Percentiles rank a stretch among this genome's conserved stretches.
Conservation (phyloP, 2,888 invertebrate genomes). For the Pecten maximus region DNA sequence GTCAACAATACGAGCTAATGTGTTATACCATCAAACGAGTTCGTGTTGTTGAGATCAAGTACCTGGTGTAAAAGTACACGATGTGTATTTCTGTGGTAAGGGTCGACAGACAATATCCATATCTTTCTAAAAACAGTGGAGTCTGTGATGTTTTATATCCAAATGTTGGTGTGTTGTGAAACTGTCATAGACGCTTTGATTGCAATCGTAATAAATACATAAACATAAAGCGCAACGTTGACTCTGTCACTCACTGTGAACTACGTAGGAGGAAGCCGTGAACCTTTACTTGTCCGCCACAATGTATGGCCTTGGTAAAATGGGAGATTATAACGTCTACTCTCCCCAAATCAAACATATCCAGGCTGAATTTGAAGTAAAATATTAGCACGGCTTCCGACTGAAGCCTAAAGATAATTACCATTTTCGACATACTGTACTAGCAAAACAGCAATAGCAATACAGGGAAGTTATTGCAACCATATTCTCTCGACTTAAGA, state of each 20-base stretch:
- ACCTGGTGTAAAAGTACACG: background rate
- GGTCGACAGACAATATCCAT: background rate
- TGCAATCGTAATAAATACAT: background rate
- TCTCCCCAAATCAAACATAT: background rate
- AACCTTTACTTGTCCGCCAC: background rate
- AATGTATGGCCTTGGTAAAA: background rate
- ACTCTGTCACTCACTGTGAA: conserved; percentile 11
- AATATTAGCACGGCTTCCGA: too few relatives aligned
- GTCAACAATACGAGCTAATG: too few relatives aligned
- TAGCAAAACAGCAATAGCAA: too few relatives aligned
- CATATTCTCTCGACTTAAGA: too few relatives aligned
- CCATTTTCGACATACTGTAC: too few relatives aligned
- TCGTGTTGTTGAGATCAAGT: too few relatives aligned
- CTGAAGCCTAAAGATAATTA: too few relatives aligned
- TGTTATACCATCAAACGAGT: too few relatives aligned
- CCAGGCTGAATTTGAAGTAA: background rate
- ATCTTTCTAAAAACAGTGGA: background rate
- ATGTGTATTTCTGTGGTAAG: background rate
- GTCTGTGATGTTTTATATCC: background rate
- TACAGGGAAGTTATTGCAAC: too few relatives aligned
- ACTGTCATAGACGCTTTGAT: conserved; percentile 25
- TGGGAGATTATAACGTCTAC: background rate
- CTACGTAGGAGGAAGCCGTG: background rate
- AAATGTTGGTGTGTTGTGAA: background rate
- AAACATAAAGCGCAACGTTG: background rate